Percentiles rank a stretch among this genome's conserved stretches.
Conservation (phyloP, 1,140 invertebrate genomes). For the Caenorhabditis remanei region DNA sequence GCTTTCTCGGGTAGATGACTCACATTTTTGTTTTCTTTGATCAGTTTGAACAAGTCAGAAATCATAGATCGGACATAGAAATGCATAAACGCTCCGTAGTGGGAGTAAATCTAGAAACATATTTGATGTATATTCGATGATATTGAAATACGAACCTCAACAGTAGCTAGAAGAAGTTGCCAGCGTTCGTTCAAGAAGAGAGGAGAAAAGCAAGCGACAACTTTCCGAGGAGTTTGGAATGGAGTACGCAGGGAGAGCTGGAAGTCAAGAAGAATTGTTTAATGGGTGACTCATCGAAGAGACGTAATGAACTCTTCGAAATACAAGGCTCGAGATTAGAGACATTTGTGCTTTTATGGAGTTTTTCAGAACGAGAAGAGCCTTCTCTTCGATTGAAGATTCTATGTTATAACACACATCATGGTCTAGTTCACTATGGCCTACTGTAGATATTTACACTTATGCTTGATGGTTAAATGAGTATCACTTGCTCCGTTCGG, state of each 20-base stretch:
- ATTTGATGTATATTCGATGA: not conserved
- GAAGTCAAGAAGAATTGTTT: conserved; percentile 53
- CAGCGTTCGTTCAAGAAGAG: conserved; percentile 76
- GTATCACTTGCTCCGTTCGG: no score
- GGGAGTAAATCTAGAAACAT: conserved; percentile 71
- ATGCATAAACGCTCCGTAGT: conserved; percentile 74
- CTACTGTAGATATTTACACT: no score
- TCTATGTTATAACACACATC: no score
- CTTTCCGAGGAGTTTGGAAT: conserved; percentile 59
- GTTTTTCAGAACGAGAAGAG: no score
- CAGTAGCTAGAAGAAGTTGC: conserved; percentile 74
- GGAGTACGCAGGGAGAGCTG: conserved; percentile 69
- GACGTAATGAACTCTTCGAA: no score
- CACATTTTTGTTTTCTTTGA: conserved; percentile 64
- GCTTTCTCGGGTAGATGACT: not conserved
- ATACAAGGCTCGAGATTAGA: no score
- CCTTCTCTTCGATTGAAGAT: no score
- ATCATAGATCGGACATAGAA: conserved; percentile 77
- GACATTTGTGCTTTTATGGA: no score
- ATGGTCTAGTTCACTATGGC: no score
- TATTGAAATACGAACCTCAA: not conserved
- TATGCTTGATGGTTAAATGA: no score
- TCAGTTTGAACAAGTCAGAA: conserved; percentile 70
- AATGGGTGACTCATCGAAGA: conserved; percentile 9
- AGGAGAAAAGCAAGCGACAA: conserved; percentile 75